Percentiles rank a stretch among this genome's conserved stretches.
phyloP scores from a whole-genome alignment of 2,113 vertebrate species.

The Thalassarche chlororhynchos region DNA sequence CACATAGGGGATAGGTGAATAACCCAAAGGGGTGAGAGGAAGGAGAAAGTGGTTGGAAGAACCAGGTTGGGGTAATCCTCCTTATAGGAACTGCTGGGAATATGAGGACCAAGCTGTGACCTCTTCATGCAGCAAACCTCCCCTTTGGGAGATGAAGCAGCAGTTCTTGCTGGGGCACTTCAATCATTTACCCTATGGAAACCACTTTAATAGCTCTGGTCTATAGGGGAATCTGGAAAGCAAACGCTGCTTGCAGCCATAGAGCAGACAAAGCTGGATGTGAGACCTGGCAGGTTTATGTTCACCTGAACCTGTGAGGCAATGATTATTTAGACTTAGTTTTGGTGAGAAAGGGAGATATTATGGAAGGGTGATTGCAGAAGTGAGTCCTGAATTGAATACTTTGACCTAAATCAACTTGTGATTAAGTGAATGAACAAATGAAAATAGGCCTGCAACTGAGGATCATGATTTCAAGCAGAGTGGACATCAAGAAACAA shows the following conservation, averaged over 20 bases:
- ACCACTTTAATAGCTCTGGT: neutral
- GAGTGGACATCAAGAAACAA: neutral
- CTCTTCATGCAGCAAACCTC: neutral
- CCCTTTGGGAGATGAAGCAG: neutral
- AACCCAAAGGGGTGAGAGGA: neutral
- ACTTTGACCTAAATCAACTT: neutral
- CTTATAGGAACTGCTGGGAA: neutral
- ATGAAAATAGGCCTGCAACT: neutral
- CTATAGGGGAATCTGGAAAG: neutral
- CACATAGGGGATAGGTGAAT: accelerated
- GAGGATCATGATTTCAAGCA: neutral
- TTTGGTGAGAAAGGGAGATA: neutral
- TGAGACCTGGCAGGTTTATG: neutral
- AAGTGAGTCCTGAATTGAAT: neutral
- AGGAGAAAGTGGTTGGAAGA: neutral
- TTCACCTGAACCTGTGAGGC: neutral
- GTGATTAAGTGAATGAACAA: neutral
- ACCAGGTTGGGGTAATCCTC: neutral
- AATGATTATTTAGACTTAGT: neutral
- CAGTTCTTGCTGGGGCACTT: neutral
- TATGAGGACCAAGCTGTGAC: neutral
- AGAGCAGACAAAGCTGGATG: neutral
- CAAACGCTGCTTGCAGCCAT: neutral
- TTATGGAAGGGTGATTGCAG: neutral
- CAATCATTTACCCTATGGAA: neutral